Conservation (phyloP, 2,888 invertebrate genomes). For the Megaustenia siamemsis region DNA sequence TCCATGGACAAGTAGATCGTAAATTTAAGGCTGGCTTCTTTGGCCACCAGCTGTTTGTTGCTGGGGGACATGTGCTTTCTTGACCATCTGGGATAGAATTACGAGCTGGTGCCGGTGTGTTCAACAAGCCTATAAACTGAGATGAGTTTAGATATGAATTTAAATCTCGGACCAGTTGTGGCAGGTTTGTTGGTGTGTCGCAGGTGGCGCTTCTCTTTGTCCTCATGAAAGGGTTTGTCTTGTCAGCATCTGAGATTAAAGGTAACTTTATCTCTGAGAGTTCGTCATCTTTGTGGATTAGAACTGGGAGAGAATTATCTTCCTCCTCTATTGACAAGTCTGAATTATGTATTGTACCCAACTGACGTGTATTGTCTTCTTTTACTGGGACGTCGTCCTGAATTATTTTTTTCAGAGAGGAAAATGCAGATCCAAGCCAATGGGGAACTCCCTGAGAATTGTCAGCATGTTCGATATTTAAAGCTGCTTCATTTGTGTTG, state of each 20-base stretch:
- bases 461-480: not conserved
- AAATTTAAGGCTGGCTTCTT: constrained; percentile 6
- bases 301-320: not conserved
- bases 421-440: not conserved
- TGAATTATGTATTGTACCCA: not conserved
- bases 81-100: not conserved
- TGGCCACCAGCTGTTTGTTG: not conserved
- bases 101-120: not conserved
- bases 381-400: not conserved
- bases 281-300: not conserved
- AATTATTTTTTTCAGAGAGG: not conserved
- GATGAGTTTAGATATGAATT: not conserved
- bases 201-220: constrained; percentile 33
- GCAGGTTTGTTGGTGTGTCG: not conserved
- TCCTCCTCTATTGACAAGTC: not conserved
- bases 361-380: not conserved
- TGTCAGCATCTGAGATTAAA: not conserved
- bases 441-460: not conserved
- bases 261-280: not conserved
- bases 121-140: constrained; percentile 7
- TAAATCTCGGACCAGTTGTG: constrained; percentile 13
- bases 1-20: constrained; percentile 39
- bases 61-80: not conserved
- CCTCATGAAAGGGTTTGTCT: constrained; percentile 35
- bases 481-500: not conserved